Conservation (phyloP, 2,888 invertebrate species). For the Plagodis pulveraria region DNA sequence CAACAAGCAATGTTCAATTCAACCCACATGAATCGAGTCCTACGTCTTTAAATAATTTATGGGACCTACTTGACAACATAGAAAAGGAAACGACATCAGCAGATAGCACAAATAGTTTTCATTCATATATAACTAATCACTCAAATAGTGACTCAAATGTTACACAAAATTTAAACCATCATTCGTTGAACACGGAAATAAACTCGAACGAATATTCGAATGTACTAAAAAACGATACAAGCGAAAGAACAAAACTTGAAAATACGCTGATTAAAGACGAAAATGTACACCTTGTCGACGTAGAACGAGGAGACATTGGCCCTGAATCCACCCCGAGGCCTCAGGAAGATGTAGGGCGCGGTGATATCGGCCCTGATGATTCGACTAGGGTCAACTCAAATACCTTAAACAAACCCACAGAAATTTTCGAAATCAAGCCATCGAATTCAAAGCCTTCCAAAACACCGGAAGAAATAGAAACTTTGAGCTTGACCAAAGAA, state of each 20-base stretch:
- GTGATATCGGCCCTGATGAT: slow-evolving; percentile 50
- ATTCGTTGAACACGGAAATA: slow-evolving; percentile 8
- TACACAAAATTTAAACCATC: slow-evolving; percentile 3
- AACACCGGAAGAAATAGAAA: slow-evolving; percentile 31
- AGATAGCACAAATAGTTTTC: slow-evolving; percentile 10
- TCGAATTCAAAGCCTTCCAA: slow-evolving; percentile 21
- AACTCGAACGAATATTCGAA: not conserved
- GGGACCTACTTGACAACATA: slow-evolving; percentile 46
- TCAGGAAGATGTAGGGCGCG: slow-evolving; percentile 44
- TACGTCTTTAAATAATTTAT: slow-evolving; percentile 41
- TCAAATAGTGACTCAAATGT: slow-evolving; percentile 1
- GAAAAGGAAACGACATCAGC: slow-evolving; percentile 38
- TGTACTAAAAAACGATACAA: slow-evolving; percentile 9
- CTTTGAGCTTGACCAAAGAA: slow-evolving; percentile 28
- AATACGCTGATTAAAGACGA: slow-evolving; percentile 16
- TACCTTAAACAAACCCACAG: slow-evolving; percentile 2
- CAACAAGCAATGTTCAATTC: slow-evolving; percentile 12
- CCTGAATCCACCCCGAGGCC: slow-evolving; percentile 9
- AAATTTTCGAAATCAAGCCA: slow-evolving; percentile 16
- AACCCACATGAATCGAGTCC: slow-evolving; percentile 14
- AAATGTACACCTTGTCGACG: slow-evolving; percentile 33
- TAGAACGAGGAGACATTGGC: slow-evolving; percentile 50
- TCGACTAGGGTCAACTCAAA: slow-evolving; percentile 13
- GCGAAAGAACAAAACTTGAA: slow-evolving; percentile 10
- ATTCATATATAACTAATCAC: slow-evolving; percentile 3